A percentile compares a stretch with the other conserved stretches of the same genome.
phyloP scores from a whole-genome alignment of 2,113 vertebrate genomes.

The Hypocryptadius cinnamomeus region DNA sequence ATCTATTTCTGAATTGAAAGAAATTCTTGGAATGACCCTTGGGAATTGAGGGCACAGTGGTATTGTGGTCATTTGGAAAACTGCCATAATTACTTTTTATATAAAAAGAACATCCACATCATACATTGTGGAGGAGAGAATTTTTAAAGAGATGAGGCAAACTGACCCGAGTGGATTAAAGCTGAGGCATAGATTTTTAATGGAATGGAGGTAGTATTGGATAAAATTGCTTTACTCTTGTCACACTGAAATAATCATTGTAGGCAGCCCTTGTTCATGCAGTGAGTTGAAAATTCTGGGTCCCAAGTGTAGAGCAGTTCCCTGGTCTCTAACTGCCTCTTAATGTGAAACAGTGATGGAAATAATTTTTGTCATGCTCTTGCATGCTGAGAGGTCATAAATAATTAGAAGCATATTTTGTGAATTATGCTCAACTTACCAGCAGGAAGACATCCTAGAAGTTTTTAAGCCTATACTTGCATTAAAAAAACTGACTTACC shows the following conservation, averaged over 20 bases:
- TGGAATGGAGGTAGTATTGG: not conserved
- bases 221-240: not conserved
- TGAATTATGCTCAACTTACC: not conserved
- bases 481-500: not conserved
- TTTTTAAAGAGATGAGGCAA: not conserved
- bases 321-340: not conserved
- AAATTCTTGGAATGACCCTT: not conserved
- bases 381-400: not conserved
- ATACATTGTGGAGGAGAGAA: not conserved
- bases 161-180: not conserved
- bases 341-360: not conserved
- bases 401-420: not conserved
- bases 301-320: not conserved
- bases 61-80: conserved; percentile 13
- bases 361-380: not conserved
- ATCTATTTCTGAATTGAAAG: conserved; percentile 9
- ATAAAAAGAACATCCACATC: not conserved
- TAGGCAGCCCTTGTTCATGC: not conserved
- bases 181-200: not conserved
- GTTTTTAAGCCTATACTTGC: not conserved
- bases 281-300: not conserved
- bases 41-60: not conserved
- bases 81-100: not conserved
- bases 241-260: not conserved
- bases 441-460: not conserved